Base-by-base conservation (phyloP, 2,797 vertebrate species). In the Pseudopleuronectes americanus region DNA sequence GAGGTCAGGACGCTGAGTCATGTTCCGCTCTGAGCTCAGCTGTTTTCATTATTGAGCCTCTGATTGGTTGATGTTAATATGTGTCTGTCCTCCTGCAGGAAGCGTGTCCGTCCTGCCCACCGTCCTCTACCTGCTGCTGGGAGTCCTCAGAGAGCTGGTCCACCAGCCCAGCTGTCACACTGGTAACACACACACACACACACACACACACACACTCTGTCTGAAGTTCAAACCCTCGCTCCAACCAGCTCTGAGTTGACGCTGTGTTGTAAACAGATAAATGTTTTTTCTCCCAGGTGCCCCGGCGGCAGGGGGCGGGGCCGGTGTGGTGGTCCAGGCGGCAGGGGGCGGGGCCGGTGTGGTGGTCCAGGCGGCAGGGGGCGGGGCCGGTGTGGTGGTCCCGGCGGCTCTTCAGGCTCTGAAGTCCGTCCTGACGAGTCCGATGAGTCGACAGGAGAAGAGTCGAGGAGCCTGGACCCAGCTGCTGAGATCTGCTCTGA, bases 381-480 rank as follows among this genome's bases (percentile, higher is more conserved):
- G n/a, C n/a, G 64, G 52, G 4, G 23, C 59, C 0, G 41, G 24
- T 1, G 52, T 68, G 23, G 81, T 91, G 70, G 93, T 93, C 24
- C 90, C 94, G 76, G 94, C 94, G 19, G 89, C 93, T 36, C 88
- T 98, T 0, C 96, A 96, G 84, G 95, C 96, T 56, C 90, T 98
- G 55, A 96, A 94, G 83, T 89, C 84, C 0, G 90, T 97, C 57
- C 48, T 97, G 38, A 94, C 93, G 38, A 97, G 94, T 64, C 96
- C 97, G 0, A 96, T 98, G 96, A 96, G 96, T 80, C 92, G 89
- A 6, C 96, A 95, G 64, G 97, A 98, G 88, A 98, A 99, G 86
- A 95, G 96, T 71, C 81, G 83, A 4, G 90, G 73, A 51, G 95
- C 96, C 41, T 98, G 97, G 97, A 96, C 87, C 6, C 85, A 92